phyloP scores from a whole-genome alignment of 64 coral and sea anemone species.

The Anthopleura sola region DNA sequence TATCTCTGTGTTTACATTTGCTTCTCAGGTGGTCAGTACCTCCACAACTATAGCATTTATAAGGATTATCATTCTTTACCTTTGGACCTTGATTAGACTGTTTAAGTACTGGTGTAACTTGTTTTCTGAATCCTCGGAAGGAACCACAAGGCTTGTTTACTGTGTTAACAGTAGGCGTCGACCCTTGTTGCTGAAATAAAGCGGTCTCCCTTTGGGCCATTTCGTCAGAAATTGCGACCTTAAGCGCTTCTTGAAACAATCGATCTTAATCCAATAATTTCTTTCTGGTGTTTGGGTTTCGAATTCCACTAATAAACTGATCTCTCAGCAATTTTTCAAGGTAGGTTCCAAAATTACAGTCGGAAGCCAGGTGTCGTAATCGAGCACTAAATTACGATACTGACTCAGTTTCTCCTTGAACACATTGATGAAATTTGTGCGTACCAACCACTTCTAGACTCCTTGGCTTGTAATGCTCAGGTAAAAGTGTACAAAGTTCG shows the following conservation, averaged over 20 bases:
- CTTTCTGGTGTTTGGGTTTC: slow-evolving; percentile 32
- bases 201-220: slow-evolving; percentile 43
- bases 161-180: neutral
- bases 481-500: slow-evolving; percentile 41
- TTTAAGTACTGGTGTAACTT: neutral
- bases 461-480: slow-evolving; percentile 49
- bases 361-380: slow-evolving; percentile 47
- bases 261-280: slow-evolving; percentile 56
- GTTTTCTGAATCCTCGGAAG: neutral
- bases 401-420: slow-evolving; percentile 47
- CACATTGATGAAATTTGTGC: slow-evolving; percentile 64
- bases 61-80: slow-evolving; percentile 16
- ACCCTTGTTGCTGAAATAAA: slow-evolving; percentile 20
- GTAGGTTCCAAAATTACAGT: slow-evolving; percentile 57
- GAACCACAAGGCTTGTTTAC: slow-evolving; percentile 3
- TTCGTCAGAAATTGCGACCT: slow-evolving; percentile 59
- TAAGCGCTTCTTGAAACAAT: slow-evolving; percentile 23
- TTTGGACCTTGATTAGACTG: neutral
- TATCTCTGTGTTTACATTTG: slow-evolving; percentile 50
- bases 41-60: slow-evolving; percentile 51
- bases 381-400: slow-evolving; percentile 33
- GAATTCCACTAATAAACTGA: slow-evolving; percentile 41
- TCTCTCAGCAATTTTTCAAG: slow-evolving; percentile 24
- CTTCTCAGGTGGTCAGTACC: slow-evolving; percentile 30
- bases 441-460: slow-evolving; percentile 45